phyloP scores from a whole-genome alignment of 2,797 vertebrate genomes.

The Ptychobarbus kaznakovi region DNA sequence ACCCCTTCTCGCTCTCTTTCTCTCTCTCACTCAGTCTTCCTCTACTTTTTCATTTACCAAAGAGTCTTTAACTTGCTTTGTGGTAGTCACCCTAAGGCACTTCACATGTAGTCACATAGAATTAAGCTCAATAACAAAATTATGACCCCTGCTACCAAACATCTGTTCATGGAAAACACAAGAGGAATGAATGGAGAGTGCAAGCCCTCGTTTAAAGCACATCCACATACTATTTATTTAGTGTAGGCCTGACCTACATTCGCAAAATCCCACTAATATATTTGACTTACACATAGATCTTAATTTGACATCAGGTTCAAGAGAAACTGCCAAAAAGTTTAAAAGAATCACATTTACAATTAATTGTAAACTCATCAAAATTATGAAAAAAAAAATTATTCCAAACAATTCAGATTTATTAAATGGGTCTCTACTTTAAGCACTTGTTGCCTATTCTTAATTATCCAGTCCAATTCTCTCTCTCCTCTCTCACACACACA shows the following conservation, averaged over 20 bases:
- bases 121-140: conserved; percentile 26
- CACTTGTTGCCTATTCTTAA: neutral
- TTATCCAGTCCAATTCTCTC: neutral
- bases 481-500: neutral
- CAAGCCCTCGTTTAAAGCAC: neutral
- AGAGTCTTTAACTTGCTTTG: conserved; percentile 18
- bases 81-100: neutral
- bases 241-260: conserved; percentile 51
- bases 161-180: conserved; percentile 30
- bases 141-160: conserved; percentile 4
- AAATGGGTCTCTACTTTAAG: neutral
- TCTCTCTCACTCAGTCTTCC: conserved; percentile 37
- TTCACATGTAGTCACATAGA: conserved; percentile 32
- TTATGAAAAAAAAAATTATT: neutral
- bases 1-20: conserved; percentile 54
- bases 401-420: neutral
- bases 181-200: conserved; percentile 12
- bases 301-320: neutral
- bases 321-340: neutral
- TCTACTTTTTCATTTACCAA: conserved; percentile 12
- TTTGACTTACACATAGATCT: conserved; percentile 9
- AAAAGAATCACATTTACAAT: neutral
- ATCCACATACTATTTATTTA: conserved; percentile 25
- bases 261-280: conserved; percentile 42
- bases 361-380: neutral